Base-by-base conservation (phyloP, 1,140 invertebrate species). In the Elymnias hypermnestra region DNA sequence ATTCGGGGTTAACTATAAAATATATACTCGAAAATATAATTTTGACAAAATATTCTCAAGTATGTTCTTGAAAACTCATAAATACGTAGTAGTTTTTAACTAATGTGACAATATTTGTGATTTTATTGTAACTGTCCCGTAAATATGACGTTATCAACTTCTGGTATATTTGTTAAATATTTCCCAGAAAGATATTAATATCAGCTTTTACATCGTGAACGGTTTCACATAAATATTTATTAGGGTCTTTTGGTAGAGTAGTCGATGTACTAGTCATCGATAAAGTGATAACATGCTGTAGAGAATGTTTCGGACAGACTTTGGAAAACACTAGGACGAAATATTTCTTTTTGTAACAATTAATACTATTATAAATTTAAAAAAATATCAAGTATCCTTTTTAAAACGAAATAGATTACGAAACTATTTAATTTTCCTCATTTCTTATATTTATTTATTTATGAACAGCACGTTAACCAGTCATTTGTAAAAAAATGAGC, bases 181-280 rank as follows among this genome's bases (percentile, higher is more conserved):
- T 51, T 44, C 31, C 17, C 15, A 43, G 40, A 48, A 41, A 37
- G 35, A 48, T 48, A 48, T 54, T 44, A 54, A 46, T 43, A 54
- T 39, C 51, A 45, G 41, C 43, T 50, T 49, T 41, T 41, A 37
- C 38, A 58, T 44, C 29, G 51, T 37, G 37, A 49, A 50, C 44
- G 38, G 49, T 53, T 38, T 43, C 44, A 50, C 48, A 60, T 60
- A 60, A 60, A 60, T 56, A 60, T 60, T 60, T 60, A 60, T 60
- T 53, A 43, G 45, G 57, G 49, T 49, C 54, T 19, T 54, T 54
- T 43, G 38, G 44, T 26, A 6, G 36, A 37, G 39, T 51, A 39
- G 18, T 51, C 38, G 36, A 53, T 22, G 36, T 47, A 41, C 40
- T 40, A 42, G 26, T 37, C 50, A 47, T 37, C 37, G 36, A 53